phyloP scores from a whole-genome alignment of 2,113 vertebrate species.

The Ranitomeya variabilis region DNA sequence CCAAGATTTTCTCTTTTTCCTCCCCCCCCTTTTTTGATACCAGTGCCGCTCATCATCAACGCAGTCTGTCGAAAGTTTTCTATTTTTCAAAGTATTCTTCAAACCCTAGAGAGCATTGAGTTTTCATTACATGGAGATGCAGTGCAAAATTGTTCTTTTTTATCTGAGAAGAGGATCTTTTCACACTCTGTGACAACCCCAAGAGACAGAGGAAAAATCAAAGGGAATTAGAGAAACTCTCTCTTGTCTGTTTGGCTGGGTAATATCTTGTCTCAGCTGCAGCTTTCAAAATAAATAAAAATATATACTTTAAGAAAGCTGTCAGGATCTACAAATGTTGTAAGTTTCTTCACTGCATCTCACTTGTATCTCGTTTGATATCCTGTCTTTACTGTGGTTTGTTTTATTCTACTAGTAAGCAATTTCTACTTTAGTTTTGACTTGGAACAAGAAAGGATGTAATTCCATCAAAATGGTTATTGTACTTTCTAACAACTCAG shows the following conservation, averaged over 20 bases:
- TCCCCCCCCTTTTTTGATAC: background rate
- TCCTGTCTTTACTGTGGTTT: slow-evolving; percentile 1
- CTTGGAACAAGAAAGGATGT: background rate
- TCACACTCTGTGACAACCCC: slow-evolving; percentile 43
- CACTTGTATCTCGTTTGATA: slow-evolving; percentile 10
- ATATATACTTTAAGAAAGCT: slow-evolving; percentile 32
- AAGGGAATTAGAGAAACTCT: slow-evolving; percentile 50
- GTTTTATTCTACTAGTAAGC: background rate
- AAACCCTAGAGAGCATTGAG: slow-evolving; percentile 36
- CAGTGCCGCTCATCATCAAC: background rate
- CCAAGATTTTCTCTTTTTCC: background rate
- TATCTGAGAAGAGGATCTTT: slow-evolving; percentile 29
- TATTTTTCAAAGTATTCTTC: slow-evolving; percentile 26
- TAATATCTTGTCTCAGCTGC: slow-evolving; percentile 29
- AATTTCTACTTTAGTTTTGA: background rate
- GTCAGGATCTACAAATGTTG: slow-evolving; percentile 18
- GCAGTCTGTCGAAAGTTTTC: slow-evolving; percentile 18
- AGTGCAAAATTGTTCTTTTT: slow-evolving; percentile 6
- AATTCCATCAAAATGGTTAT: background rate
- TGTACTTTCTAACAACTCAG: too few species aligned
- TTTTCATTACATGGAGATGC: slow-evolving; percentile 7
- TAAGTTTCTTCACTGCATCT: slow-evolving; percentile 1
- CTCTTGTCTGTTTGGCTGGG: slow-evolving; percentile 38
- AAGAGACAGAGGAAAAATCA: slow-evolving; percentile 35
- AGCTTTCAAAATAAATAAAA: slow-evolving; percentile 43